Conservation (phyloP, 1,140 invertebrate species). For the Bombus sibiricus region DNA sequence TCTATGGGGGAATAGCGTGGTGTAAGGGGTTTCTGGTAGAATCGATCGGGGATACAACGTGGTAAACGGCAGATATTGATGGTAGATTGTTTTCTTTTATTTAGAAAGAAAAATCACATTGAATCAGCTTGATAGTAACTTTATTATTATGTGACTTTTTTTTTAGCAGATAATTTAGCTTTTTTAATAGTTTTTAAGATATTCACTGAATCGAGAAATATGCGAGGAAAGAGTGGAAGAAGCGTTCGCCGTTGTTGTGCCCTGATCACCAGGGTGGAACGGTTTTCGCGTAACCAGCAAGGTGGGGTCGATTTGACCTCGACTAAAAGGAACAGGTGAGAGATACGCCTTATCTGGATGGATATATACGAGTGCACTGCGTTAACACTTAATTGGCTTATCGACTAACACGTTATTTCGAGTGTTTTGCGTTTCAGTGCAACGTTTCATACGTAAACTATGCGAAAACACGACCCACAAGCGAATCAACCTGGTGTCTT, state of each 20-base stretch:
- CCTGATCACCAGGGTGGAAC: not conserved
- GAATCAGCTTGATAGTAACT: too few relatives aligned
- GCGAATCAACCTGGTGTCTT: not conserved
- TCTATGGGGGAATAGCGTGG: too few relatives aligned
- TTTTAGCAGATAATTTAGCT: too few relatives aligned
- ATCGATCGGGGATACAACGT: too few relatives aligned
- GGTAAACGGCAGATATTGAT: too few relatives aligned
- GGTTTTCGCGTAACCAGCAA: not conserved
- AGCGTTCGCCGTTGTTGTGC: not conserved
- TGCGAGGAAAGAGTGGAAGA: too few relatives aligned
- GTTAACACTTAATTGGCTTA: not conserved
- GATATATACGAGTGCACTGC: not conserved
- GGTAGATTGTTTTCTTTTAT: too few relatives aligned
- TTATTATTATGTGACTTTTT: too few relatives aligned
- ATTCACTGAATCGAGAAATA: not conserved
- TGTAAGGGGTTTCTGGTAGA: too few relatives aligned
- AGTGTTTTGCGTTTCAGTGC: not conserved
- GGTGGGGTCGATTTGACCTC: not conserved
- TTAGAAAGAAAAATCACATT: too few relatives aligned
- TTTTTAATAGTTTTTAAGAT: not conserved
- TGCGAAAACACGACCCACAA: not conserved
- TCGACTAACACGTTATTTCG: slow-evolving; percentile 23
- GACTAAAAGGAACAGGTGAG: slow-evolving; percentile 24
- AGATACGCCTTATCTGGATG: not conserved
- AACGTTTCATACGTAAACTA: not conserved